Evolutionary conservation across 1,140 invertebrate species (phyloP).

Genomic region (Diploscapter pachys): DNA sequence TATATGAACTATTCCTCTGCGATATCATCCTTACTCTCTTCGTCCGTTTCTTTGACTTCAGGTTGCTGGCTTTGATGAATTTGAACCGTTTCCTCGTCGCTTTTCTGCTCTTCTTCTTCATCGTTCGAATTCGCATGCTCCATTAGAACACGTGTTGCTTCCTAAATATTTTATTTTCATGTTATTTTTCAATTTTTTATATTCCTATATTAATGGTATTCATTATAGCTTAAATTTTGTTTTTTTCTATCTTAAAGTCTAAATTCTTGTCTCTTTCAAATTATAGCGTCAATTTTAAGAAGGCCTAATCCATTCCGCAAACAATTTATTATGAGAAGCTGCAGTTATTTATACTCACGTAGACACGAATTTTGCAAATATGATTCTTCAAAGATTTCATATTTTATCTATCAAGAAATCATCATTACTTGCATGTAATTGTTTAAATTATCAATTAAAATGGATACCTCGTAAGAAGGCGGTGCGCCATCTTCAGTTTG

Average conservation of each 20-base stretch:
- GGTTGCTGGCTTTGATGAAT: not conserved
- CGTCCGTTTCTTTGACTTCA: slow-evolving; percentile 13
- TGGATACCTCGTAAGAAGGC: slow-evolving; percentile 29
- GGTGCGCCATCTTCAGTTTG: slow-evolving; percentile 13
- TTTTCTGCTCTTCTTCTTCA: no score
- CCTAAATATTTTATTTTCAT: slow-evolving; percentile 5
- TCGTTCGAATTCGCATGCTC: not conserved
- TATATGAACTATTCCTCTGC: no score
- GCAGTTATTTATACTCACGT: no score
- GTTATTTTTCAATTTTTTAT: not conserved
- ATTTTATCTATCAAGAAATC: no score
- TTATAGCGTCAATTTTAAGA: no score
- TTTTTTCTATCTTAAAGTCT: not conserved
- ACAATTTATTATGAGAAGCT: no score
- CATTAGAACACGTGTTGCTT: slow-evolving; percentile 11
- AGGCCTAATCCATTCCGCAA: no score
- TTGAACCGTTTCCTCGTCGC: no score
- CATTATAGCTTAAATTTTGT: not conserved
- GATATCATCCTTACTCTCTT: not conserved
- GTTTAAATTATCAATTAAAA: slow-evolving; percentile 1
- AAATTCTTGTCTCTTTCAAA: no score
- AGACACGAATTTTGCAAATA: no score
- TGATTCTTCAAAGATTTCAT: no score
- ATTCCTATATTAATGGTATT: no score
- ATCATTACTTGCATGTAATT: not conserved